phyloP scores from a whole-genome alignment of 2,113 vertebrate genomes.

The Cyprinodon variegatus region DNA sequence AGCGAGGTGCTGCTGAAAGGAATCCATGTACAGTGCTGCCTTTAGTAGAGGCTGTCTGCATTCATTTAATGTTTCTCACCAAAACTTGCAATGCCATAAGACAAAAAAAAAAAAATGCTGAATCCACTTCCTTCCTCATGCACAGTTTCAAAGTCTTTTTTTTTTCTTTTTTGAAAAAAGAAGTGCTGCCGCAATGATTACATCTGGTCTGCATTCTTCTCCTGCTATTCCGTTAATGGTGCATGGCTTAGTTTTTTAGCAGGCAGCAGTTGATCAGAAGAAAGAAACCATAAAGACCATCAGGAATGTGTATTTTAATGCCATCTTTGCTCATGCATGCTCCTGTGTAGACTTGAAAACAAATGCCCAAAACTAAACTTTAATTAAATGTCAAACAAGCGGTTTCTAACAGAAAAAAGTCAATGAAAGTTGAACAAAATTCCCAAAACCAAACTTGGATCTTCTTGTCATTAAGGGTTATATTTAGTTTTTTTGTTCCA shows the following conservation, averaged over 20 bases:
- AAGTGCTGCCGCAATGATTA: background rate
- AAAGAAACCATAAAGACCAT: background rate
- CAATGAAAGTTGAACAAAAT: background rate
- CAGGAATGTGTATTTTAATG: background rate
- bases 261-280: background rate
- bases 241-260: background rate
- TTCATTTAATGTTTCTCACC: background rate
- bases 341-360: background rate
- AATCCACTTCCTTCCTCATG: constrained; percentile 29
- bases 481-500: no score
- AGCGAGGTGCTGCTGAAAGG: no score
- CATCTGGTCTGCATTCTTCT: background rate
- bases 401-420: background rate
- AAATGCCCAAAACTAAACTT: background rate
- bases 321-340: background rate
- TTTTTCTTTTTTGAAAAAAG: background rate
- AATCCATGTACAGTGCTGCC: background rate
- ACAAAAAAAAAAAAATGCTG: constrained; percentile 7
- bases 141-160: background rate
- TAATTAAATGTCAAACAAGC: background rate
- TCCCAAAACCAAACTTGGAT: background rate
- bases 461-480: no score
- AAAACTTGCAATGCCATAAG: background rate
- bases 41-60: background rate
- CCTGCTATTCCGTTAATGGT: background rate